Evolutionary conservation across 2,113 vertebrate genomes (phyloP), one percentile per base, ranked within the genome.

Genomic region (Hoplias malabaricus): DNA sequence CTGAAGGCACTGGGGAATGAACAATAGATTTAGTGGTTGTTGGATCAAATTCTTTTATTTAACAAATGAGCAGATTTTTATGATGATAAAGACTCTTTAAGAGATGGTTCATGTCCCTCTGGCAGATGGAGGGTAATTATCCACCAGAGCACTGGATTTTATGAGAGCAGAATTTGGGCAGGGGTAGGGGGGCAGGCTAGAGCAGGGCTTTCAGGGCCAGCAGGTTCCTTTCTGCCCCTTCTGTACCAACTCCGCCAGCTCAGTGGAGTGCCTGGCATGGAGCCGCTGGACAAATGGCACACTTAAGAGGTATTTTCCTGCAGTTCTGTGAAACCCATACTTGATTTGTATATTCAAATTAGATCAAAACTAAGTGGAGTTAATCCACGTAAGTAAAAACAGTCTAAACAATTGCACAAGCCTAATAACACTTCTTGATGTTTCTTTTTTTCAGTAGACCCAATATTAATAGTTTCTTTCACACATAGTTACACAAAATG

Each of bases 61-160:
- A 3, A 21, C 14, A 36, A 54, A 54, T 31, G 23, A 75, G 29
- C 1, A 11, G 43, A 21, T 53, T 25, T 19, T 75, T 27, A 48
- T 75, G 14, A 50, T 38, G 31, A 53, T 69, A 50, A 56, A 43
- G n/a, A 10, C n/a, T 2, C 48, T 48, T 59, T 70, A 73, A 68
- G 74, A 75, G 61, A 75, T 78, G 73, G 72, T 79, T 85, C 77
- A 77, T 81, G 79, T 76, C 75, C 72, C 80, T 42, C 62, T 84
- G 80, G 79, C 85, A 86, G 85, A 86, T 84, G 80, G 85, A 84
- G 73, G 82, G 73, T 81, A 82, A 84, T 86, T 86, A 81, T 69
- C 38, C 50, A 31, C 63, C 42, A 69, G 61, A 82, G 67, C 43
- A 72, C 65, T 83, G 76, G 56, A 70, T 78, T 82, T 69, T 70